Evolutionary conservation across 2,113 vertebrate genomes (phyloP).

Genomic region (Tapirus terrestris): DNA sequence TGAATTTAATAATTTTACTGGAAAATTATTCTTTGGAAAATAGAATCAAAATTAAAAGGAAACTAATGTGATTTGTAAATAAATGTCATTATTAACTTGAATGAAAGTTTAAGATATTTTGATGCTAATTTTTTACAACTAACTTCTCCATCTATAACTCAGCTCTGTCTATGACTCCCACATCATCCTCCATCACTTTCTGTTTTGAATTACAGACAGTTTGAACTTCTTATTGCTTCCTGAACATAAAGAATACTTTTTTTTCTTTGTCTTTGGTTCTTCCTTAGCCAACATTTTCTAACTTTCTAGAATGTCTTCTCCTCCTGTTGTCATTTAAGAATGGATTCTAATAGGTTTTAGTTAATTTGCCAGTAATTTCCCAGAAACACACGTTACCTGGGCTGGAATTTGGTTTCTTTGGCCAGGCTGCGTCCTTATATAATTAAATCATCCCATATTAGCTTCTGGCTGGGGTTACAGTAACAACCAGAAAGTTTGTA

Average conservation of each 20-base stretch:
- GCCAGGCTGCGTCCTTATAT: not conserved
- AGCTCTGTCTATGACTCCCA: not conserved
- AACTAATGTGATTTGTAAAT: constrained; percentile 31
- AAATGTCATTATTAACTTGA: not conserved
- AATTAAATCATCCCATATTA: not conserved
- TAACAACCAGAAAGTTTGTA: not conserved
- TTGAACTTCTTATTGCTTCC: not conserved
- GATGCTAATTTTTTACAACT: not conserved
- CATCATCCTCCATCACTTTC: not conserved
- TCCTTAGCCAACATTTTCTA: not conserved
- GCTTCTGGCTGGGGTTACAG: not conserved
- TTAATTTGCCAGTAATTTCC: not conserved
- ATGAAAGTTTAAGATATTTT: constrained; percentile 1
- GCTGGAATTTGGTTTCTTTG: not conserved
- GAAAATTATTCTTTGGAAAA: constrained; percentile 39
- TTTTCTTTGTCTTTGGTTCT: not conserved
- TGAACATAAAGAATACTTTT: not conserved
- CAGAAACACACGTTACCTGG: not conserved
- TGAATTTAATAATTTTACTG: constrained; percentile 28
- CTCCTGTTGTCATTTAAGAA: not conserved
- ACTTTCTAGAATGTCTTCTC: not conserved
- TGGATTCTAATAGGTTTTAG: not conserved
- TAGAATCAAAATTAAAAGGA: not conserved
- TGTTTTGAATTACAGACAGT: not conserved
- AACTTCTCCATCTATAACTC: not conserved